Base-by-base conservation (phyloP, 2,888 invertebrate species). In the Dorcus hopei region DNA sequence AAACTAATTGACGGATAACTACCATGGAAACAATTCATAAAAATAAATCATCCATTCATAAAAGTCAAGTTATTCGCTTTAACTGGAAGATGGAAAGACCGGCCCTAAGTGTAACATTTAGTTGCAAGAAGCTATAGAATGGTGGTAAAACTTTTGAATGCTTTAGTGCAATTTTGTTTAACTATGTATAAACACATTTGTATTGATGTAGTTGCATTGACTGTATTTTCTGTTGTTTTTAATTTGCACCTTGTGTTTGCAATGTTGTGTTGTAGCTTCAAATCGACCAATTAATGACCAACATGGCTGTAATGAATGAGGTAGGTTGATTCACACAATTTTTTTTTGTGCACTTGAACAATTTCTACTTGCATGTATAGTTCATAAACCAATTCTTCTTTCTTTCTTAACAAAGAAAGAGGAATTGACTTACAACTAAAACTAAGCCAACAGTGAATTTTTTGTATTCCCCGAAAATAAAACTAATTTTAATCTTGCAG, bases 241-340 rank as follows among this genome's bases (percentile, higher is more conserved):
- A 49, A 53, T 57, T 61, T 61, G 59, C 51, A 52, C 64, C 19
- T 51, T 62, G 60, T 64, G 52, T 62, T 62, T 57, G 65, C 57
- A 64, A 67, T 67, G 61, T 67, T 72, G 65, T 73, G 66, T 77
- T 77, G 67, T 75, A 84, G 83, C 77, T 78, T 68, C 79, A 79
- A 68, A 77, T 84, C 68, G 80, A 82, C 68, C 78, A 81, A 59
- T 78, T 85, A 70, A 79, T 84, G 73, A 81, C 79, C 68, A 80
- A 79, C 65, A 77, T 86, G 76, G 74, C 83, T 57, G 77, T 79
- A 64, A 72, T 76, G 50, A 74, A 77, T 59, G 82, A 82, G 81
- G 78, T 83, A 81, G 79, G 76, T 70, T 14, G 14, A 14, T 14
- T 14, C 14, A 1, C 14, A 14, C 14, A 14, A 14, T 14, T 14